A percentile compares a stretch with the other conserved stretches of the same genome.
Conservation (phyloP, 2,113 vertebrate genomes). For the Uropsilus gracilis region DNA sequence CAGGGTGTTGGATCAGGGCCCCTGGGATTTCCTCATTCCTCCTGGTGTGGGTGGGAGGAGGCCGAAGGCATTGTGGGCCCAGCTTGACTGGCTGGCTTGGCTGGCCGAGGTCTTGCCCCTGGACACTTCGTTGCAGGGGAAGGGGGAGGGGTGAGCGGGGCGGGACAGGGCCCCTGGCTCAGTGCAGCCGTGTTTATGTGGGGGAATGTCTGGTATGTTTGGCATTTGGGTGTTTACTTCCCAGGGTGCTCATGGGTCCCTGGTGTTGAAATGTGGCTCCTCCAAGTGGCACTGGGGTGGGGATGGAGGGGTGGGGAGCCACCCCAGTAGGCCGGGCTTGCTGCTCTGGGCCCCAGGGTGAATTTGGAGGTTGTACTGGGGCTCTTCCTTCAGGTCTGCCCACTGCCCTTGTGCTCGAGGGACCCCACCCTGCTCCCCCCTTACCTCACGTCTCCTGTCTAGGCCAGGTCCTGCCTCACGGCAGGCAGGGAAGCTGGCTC, state of each 20-base stretch:
- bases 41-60: neutral
- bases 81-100: neutral
- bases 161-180: slow-evolving; percentile 21
- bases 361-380: neutral
- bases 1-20: neutral
- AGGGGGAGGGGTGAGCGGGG: neutral
- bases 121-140: neutral
- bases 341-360: neutral
- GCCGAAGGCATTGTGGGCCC: neutral
- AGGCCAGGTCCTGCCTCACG: too few relatives aligned
- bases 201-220: slow-evolving; percentile 83
- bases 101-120: neutral
- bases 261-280: slow-evolving; percentile 74
- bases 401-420: rapidly evolving
- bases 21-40: slow-evolving; percentile 42
- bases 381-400: neutral
- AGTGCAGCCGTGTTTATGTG: slow-evolving; percentile 55
- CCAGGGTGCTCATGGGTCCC: slow-evolving; percentile 75
- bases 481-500: neutral
- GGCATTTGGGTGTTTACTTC: slow-evolving; percentile 82
- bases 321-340: neutral
- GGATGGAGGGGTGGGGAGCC: neutral
- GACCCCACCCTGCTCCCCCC: too few relatives aligned
- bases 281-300: neutral
- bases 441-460: too few relatives aligned